Evolutionary conservation across 2,113 vertebrate species (phyloP).

Genomic region (Laterallus jamaicensis): DNA sequence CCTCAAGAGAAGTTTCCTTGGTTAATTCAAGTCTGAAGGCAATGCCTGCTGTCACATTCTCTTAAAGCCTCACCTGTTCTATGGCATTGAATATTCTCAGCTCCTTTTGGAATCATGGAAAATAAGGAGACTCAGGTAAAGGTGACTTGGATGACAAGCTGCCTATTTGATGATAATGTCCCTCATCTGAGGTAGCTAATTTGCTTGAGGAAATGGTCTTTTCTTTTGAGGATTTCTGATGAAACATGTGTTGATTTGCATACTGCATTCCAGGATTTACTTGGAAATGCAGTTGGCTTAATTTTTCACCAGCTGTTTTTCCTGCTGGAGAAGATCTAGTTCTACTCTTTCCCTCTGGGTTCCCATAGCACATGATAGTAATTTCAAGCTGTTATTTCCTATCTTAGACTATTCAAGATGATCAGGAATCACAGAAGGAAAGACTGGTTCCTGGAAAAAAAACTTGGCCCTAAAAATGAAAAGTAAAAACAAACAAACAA

Average conservation of each 20-base stretch:
- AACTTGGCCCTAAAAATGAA: neutral
- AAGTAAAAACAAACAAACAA: neutral
- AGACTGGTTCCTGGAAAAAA: neutral
- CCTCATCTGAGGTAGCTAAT: neutral
- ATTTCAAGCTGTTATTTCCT: constrained; percentile 32
- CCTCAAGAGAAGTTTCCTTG: neutral
- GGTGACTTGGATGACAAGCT: neutral
- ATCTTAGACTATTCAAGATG: constrained; percentile 4
- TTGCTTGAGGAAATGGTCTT: neutral
- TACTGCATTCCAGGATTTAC: constrained; percentile 51
- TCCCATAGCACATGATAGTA: neutral
- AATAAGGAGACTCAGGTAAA: neutral
- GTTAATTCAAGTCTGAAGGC: neutral
- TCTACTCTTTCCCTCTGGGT: constrained; percentile 5
- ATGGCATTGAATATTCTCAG: neutral
- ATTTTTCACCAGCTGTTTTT: constrained; percentile 53
- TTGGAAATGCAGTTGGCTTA: constrained; percentile 47
- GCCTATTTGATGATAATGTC: neutral
- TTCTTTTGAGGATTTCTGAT: constrained; percentile 53
- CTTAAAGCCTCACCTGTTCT: neutral
- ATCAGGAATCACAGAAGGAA: neutral
- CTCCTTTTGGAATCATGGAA: neutral
- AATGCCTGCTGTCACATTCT: neutral
- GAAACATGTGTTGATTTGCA: constrained; percentile 47
- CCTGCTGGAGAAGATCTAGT: neutral